phyloP scores from a whole-genome alignment of 2,797 vertebrate genomes.

The Aotus griseimembra region DNA sequence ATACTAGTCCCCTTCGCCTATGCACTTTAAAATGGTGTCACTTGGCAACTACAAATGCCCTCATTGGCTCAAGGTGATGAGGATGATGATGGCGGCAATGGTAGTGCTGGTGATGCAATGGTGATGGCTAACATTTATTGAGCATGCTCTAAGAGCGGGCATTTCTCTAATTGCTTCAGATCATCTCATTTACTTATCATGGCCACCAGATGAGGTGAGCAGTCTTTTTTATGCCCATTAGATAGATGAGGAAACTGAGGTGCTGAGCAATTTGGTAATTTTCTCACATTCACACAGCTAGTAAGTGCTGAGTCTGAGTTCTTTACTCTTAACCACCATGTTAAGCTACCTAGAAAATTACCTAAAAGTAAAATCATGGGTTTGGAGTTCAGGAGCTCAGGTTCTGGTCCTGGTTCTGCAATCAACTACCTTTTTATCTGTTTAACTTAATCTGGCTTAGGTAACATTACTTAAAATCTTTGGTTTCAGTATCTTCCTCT shows the following conservation, averaged over 20 bases:
- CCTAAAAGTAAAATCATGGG: background rate
- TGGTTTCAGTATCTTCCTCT: background rate
- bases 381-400: background rate
- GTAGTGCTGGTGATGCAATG: too few relatives aligned
- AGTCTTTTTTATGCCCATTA: background rate
- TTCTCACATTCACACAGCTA: background rate
- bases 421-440: background rate
- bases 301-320: background rate
- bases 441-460: background rate
- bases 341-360: background rate
- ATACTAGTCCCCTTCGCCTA: background rate
- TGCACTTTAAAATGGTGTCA: background rate
- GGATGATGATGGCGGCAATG: too few relatives aligned
- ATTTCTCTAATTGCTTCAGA: background rate
- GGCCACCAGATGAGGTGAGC: background rate
- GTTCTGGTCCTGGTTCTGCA: background rate
- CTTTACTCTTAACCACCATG: background rate
- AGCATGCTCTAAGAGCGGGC: background rate
- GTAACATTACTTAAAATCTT: background rate
- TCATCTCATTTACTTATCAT: background rate
- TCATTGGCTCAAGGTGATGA: background rate
- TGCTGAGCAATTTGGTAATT: background rate
- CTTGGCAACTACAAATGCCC: background rate
- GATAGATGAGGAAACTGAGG: background rate
- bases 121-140: background rate